Percentiles rank a stretch among this genome's conserved stretches.
These are phyloP conservation scores for Lepus europaeus DNA, from an alignment of 2,113 vertebrate genomes.

Conservation along the genomic window DNA sequence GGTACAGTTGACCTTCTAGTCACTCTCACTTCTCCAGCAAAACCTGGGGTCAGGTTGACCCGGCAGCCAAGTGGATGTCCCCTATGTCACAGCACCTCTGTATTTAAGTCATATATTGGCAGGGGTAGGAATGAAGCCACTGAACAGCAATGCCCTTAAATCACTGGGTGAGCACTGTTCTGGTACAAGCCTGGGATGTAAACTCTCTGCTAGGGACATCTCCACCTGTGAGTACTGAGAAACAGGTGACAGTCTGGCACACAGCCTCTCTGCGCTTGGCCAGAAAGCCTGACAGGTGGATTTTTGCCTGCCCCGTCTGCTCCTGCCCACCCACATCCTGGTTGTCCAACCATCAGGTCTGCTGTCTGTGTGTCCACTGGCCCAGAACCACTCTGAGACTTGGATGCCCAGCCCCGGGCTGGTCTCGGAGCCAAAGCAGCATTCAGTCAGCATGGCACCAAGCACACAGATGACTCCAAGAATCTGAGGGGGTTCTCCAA, in stretches of 20 bases:
- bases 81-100: background rate
- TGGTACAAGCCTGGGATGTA: background rate
- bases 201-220: background rate
- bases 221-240: background rate
- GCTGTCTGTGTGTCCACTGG: background rate
- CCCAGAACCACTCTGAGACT: background rate
- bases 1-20: background rate
- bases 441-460: background rate
- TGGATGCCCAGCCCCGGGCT: background rate
- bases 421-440: background rate
- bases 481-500: background rate
- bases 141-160: background rate
- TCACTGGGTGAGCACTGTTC: background rate
- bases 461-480: background rate
- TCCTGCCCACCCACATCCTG: background rate
- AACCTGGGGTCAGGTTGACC: background rate
- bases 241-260: conserved; percentile 1
- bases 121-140: background rate
- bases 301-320: too few relatives aligned
- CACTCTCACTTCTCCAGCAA: background rate
- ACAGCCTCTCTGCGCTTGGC: background rate
- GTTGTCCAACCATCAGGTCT: background rate
- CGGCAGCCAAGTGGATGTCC: background rate
- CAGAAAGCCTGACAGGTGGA: background rate
- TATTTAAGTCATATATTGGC: background rate